Evolutionary conservation across 1,140 invertebrate species (phyloP).

Genomic region (Yoshiicerus persimilis): DNA sequence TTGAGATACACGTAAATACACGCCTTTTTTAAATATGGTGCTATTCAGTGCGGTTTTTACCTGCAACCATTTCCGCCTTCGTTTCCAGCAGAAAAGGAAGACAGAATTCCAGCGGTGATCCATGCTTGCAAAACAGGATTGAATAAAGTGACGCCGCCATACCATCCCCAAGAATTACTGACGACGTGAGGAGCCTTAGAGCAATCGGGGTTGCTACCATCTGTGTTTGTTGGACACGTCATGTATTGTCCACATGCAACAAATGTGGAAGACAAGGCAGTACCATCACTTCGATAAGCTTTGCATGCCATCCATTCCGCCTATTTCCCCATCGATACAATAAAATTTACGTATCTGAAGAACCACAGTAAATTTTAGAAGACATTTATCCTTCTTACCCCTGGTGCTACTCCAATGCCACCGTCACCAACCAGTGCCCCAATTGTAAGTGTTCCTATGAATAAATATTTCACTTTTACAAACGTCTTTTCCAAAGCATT

Average conservation of each 20-base stretch:
- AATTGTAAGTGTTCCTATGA: constrained; percentile 32
- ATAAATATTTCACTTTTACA: background rate
- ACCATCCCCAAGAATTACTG: background rate
- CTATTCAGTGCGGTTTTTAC: background rate
- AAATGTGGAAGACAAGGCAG: background rate
- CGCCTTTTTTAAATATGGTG: background rate
- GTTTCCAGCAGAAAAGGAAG: constrained; percentile 10
- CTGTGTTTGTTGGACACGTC: constrained; percentile 1
- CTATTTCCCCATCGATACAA: too few species aligned
- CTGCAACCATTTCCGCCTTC: background rate
- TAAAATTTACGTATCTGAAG: too few species aligned
- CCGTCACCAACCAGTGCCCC: constrained; percentile 2
- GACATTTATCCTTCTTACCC: too few species aligned
- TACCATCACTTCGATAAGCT: background rate
- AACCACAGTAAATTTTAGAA: too few species aligned
- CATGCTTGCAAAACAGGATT: background rate
- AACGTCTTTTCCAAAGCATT: background rate
- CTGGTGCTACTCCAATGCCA: constrained; percentile 23
- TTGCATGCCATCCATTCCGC: constrained; percentile 26
- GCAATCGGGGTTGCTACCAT: constrained; percentile 21
- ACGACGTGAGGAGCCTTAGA: constrained; percentile 21
- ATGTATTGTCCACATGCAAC: constrained; percentile 21
- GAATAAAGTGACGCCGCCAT: background rate
- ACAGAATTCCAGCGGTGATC: background rate
- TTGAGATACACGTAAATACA: too few species aligned